Base-by-base conservation (phyloP, 2,888 invertebrate genomes). In the Steinernema scapterisci region DNA sequence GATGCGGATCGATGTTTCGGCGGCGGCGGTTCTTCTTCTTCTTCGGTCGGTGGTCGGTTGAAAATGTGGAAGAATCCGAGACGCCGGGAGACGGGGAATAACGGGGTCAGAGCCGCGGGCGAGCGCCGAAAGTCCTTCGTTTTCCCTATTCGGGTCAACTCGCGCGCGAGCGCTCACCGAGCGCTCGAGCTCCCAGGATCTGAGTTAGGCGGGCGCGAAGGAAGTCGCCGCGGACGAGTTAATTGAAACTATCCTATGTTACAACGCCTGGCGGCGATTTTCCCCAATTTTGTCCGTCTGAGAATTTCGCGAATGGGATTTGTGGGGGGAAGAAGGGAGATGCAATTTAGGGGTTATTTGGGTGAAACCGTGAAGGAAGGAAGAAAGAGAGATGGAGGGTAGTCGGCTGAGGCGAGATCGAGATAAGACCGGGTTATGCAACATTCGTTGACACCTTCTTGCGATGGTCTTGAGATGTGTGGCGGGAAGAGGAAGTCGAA, bases 81-180 rank as follows among this genome's bases (percentile, higher is more conserved):
- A 52, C 52, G 52, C 23, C 21, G 21, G n/a, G 63, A 63, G 63
- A 63, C 16, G 48, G 48, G 31, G 63, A 63, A 63, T 63, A 63
- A 63, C 27, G 63, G 31, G 63, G 63, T 63, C 63, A 63, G 63
- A 63, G 63, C 63, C 63, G 23, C 25, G 31, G 63, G 63, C 63
- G 63, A 27, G 63, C 63, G 63, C 48, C 11, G 27, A 27, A 31
- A 27, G 27, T 63, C 63, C 13, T 9, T 31, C 63, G 27, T 63
- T 31, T 63, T 63, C 63, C 63, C n/a, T 21, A 63, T 63, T 63
- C 63, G 63, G 63, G 63, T 63, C 63, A 63, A 63, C 63, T 63
- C 63, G 38, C 63, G 63, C 63, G 11, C 63, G 63, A 54, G 54
- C 54, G 54, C 23, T 48, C 54, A 21, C 19, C 19, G 31, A 31